Conservation (phyloP, 1,140 invertebrate genomes). For the Magallana ariakensis region DNA sequence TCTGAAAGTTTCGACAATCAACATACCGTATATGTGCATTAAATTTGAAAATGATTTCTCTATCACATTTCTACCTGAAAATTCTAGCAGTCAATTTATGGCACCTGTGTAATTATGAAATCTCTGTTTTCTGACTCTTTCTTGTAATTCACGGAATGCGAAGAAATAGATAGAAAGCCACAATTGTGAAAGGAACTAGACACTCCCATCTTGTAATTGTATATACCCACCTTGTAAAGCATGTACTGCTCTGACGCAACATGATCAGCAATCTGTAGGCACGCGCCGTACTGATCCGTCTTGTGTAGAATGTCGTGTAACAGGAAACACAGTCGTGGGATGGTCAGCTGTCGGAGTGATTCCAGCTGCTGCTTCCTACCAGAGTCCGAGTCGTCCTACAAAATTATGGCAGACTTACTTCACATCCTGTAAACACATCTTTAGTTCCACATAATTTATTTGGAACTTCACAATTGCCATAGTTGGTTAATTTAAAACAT, state of each 20-base stretch:
- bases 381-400: slow-evolving; percentile 48
- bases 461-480: too few relatives aligned
- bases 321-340: slow-evolving; percentile 89
- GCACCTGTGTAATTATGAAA: too few relatives aligned
- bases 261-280: slow-evolving; percentile 89
- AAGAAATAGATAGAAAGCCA: too few relatives aligned
- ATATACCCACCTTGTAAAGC: slow-evolving; percentile 85
- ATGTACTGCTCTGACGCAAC: slow-evolving; percentile 88
- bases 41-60: too few relatives aligned
- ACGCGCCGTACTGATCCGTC: slow-evolving; percentile 88
- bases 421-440: not conserved
- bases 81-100: too few relatives aligned
- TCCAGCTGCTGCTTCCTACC: slow-evolving; percentile 83
- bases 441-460: not conserved
- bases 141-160: too few relatives aligned
- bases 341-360: slow-evolving; percentile 88
- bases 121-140: too few relatives aligned
- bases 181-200: too few relatives aligned
- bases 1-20: too few relatives aligned
- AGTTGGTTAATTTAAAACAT: not conserved
- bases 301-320: slow-evolving; percentile 89
- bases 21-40: too few relatives aligned
- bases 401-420: not conserved
- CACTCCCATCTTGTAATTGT: too few relatives aligned
- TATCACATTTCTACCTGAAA: too few relatives aligned